Evolutionary conservation across 2,797 vertebrate genomes (phyloP).

Genomic region (Poliocrania exsul): DNA sequence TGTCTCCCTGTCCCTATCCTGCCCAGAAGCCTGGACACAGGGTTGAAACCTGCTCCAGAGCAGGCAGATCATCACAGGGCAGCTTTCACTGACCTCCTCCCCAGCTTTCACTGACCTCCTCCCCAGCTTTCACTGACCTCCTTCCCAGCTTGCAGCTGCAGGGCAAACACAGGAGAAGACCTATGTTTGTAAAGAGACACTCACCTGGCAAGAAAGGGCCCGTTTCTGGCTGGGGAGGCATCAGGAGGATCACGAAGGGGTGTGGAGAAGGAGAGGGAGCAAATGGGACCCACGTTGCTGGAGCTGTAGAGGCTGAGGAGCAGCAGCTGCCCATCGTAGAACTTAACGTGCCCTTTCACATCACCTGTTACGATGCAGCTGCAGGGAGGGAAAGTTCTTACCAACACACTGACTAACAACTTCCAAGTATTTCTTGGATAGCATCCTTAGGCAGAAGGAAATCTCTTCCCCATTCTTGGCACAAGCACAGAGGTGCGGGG

Average conservation of each 20-base stretch:
- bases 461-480: not conserved
- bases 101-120: not conserved
- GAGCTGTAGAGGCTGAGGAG: slow-evolving; percentile 79
- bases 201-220: slow-evolving; percentile 80
- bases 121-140: not conserved
- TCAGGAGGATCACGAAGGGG: not conserved
- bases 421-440: not conserved
- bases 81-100: not conserved
- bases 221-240: slow-evolving; percentile 1
- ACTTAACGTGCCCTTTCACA: slow-evolving; percentile 82
- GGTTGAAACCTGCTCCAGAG: not conserved
- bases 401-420: not conserved
- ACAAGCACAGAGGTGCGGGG: not conserved
- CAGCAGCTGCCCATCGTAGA: slow-evolving; percentile 82
- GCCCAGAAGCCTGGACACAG: not conserved
- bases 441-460: not conserved
- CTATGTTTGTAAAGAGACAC: not conserved
- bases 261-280: slow-evolving; percentile 87
- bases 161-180: not conserved
- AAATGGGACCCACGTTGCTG: slow-evolving; percentile 80
- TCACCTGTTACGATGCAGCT: slow-evolving; percentile 90
- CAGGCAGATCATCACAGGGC: not conserved
- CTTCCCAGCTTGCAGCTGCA: not conserved
- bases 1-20: no score
- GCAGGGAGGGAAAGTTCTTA: not conserved